Base-by-base conservation (phyloP, 2,797 vertebrate genomes). In the Typhlichthys subterraneus region DNA sequence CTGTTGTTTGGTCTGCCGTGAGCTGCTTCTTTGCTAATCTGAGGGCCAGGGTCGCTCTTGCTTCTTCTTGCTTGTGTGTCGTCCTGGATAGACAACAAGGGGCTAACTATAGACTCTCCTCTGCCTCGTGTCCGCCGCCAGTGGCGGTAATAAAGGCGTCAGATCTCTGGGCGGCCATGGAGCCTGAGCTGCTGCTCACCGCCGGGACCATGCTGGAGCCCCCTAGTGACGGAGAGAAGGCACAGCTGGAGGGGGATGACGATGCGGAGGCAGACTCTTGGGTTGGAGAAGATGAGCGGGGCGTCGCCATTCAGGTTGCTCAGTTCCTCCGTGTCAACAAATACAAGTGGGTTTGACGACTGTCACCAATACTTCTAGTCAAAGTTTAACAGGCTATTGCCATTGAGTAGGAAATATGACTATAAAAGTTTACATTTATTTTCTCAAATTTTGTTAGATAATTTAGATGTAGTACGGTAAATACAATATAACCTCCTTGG, bases 111-210 rank as follows among this genome's bases (percentile, higher is more conserved):
- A 1, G 0, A 42, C 6, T 1, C 8, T 42, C 9, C 8, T 42
- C 38, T 42, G 12, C 47, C 17, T 29, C 51, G 14, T 76, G 5
- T 61, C 45, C 59, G 48, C 13, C 71, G 61, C 53, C 84, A 95
- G 94, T 90, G 50, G 64, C 89, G 1, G 87, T 82, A 6, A 89
- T 96, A 12, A 74, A 91, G 33, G 93, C 94, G 1, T 91, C 93
- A 4, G 97, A 99, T 80, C 92, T 99, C 67, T 99, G 97, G 97
- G 91, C 93, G 31, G 95, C 95, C 0, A 98, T 98, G 97, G 91
- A 95, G 72, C 97, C 97, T 1, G 97, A 99, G 83, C 62, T 99
- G 66, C 91, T 75, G 33, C 71, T 87, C 67, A 94, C 95, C 1
- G 86, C 90, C 72, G 78, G 68, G 53, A 78, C 89, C 19, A 88